A percentile compares a stretch with the other conserved stretches of the same genome.
phyloP scores from a whole-genome alignment of 2,888 invertebrate genomes.

The Abrostola tripartita region DNA sequence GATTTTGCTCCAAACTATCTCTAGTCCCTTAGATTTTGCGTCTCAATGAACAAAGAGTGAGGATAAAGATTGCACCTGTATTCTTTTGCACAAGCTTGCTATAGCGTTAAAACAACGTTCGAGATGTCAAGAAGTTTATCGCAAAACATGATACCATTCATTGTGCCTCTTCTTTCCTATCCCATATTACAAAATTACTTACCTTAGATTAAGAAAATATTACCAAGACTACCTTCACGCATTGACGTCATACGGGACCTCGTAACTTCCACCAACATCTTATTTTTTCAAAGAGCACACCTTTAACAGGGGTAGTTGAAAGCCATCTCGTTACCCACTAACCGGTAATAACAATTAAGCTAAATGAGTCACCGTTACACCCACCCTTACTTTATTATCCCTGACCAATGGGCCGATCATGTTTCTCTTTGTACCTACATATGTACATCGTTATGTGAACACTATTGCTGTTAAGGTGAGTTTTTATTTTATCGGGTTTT shows the following conservation, averaged over 20 bases:
- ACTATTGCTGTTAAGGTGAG: conserved; percentile 1
- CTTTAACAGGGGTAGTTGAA: conserved; percentile 19
- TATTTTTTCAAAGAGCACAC: conserved; percentile 23
- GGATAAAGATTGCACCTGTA: too few species aligned
- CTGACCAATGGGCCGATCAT: conserved; percentile 43
- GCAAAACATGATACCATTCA: too few species aligned
- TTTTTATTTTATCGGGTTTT: conserved; percentile 11
- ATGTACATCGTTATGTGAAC: conserved; percentile 25
- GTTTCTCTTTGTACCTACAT: conserved; percentile 34
- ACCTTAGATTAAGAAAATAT: background rate
- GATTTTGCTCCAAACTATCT: too few species aligned
- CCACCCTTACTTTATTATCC: conserved; percentile 37
- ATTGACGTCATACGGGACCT: background rate
- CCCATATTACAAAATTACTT: background rate
- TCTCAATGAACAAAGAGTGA: too few species aligned
- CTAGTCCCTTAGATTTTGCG: too few species aligned
- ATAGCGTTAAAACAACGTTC: background rate
- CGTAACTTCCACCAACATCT: background rate
- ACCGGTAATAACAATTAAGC: conserved; percentile 49
- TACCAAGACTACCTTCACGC: background rate
- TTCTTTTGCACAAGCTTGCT: too few species aligned
- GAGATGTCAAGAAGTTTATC: background rate
- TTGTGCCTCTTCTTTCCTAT: too few species aligned
- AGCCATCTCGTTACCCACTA: conserved; percentile 29
- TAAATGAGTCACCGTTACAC: conserved; percentile 46